These are phyloP conservation scores for Tympanuchus pallidicinctus DNA, from an alignment of 2,113 vertebrate species.

Conservation along the genomic window DNA sequence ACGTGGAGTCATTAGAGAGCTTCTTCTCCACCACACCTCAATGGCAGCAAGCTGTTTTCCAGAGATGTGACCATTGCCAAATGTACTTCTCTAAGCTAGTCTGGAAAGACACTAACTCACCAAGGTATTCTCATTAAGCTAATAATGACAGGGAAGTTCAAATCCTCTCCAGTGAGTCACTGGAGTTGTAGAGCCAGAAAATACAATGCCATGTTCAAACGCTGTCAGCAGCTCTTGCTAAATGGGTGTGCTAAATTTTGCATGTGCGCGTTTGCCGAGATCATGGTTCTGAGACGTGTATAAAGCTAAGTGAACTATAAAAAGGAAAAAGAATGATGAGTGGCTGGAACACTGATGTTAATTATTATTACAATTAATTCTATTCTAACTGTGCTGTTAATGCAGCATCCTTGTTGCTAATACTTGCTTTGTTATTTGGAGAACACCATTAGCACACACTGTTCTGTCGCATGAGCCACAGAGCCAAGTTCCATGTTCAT, in stretches of 20 bases:
- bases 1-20: rapidly evolving
- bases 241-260: not conserved
- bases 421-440: not conserved
- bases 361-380: not conserved
- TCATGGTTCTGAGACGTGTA: not conserved
- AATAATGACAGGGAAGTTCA: not conserved
- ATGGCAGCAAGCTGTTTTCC: not conserved
- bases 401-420: not conserved
- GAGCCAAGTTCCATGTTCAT: not conserved
- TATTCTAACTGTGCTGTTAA: not conserved
- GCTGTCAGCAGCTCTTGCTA: not conserved
- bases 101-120: not conserved
- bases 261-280: not conserved
- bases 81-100: not conserved
- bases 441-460: not conserved
- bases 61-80: not conserved
- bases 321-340: not conserved
- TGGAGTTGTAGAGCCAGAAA: not conserved
- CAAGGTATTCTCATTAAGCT: not conserved
- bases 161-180: not conserved
- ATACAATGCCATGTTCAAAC: not conserved
- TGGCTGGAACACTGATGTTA: not conserved
- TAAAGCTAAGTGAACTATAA: not conserved
- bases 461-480: not conserved
- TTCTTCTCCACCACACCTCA: not conserved